Evolutionary conservation across 1,140 invertebrate genomes (phyloP).

Genomic region (Vanessa tameamea): DNA sequence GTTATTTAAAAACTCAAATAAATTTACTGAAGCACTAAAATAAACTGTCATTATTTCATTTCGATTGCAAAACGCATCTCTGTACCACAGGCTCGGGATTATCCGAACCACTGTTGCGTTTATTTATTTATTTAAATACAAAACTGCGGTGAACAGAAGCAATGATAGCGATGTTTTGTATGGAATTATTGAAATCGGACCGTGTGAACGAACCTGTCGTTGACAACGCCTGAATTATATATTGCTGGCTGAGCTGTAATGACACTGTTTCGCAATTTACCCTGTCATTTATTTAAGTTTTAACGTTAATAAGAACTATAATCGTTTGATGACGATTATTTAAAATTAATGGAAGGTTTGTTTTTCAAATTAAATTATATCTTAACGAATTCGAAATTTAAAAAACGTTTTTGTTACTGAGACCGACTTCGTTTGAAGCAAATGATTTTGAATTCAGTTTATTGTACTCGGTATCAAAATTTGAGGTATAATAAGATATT

Average conservation of each 20-base stretch:
- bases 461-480: neutral
- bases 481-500: no score
- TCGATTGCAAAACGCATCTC: constrained; percentile 9
- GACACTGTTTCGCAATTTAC: constrained; percentile 22
- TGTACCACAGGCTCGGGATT: constrained; percentile 21
- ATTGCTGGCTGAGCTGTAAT: constrained; percentile 19
- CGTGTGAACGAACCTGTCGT: constrained; percentile 11
- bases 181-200: constrained; percentile 10
- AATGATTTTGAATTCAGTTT: neutral
- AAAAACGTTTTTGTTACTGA: neutral
- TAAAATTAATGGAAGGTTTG: constrained; percentile 7
- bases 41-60: constrained; percentile 4
- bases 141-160: constrained; percentile 33
- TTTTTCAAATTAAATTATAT: neutral
- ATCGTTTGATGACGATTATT: constrained; percentile 12
- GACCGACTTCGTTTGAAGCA: no score
- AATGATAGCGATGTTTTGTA: constrained; percentile 31
- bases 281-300: constrained; percentile 26
- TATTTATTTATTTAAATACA: constrained; percentile 27
- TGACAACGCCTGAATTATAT: constrained; percentile 15
- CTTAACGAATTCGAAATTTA: neutral
- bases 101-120: constrained; percentile 13
- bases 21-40: constrained; percentile 1
- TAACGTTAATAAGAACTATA: neutral
- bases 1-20: neutral